Evolutionary conservation across 2,888 invertebrate species (phyloP), one percentile per base, ranked within the genome.

Genomic region (Ferdinandea cuprea): DNA sequence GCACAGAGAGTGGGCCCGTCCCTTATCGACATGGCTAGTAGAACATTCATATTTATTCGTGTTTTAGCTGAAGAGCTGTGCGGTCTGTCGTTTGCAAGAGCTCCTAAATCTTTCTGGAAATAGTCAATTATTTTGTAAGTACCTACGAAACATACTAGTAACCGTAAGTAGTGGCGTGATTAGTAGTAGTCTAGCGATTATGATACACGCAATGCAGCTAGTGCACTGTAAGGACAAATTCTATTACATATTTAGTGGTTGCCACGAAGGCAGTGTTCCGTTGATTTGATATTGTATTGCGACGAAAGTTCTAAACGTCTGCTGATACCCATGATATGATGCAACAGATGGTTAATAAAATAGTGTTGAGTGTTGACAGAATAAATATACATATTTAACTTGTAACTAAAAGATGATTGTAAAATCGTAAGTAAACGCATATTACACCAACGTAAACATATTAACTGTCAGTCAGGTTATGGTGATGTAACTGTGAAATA

Each of bases 21-120:
- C 66, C 72, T 81, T 81, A 76, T 71, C 77, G 81, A 56, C 40
- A 72, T 77, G 77, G 77, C 50, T 63, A 71, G 46, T 59, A 71
- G 48, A 81, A 52, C 58, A 63, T 69, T 65, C 42, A 44, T 80
- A 61, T 63, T 76, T 81, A 77, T 81, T 81, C 59, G 50, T 44
- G 52, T 65, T 72, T 72, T 66, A 61, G 54, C 77, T 32, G 46
- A 61, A 48, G 61, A 83, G 50, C 78, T 35, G 73, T 58, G 48
- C 68, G 56, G 83, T 68, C 72, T 15, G 32, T 15, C 17, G 4
- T 46, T 65, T 50, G 35, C 13, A 13, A 59, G 30, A 30, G 32
- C 32, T 56, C 37, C 13, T 37, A 35, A 58, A 21, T 3, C 6
- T 25, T 15, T 15, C 21, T 56, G 8, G 25, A 15, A 58, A 58